Evolutionary conservation across 2,113 vertebrate genomes (phyloP).

Genomic region (Entelurus aequoreus): DNA sequence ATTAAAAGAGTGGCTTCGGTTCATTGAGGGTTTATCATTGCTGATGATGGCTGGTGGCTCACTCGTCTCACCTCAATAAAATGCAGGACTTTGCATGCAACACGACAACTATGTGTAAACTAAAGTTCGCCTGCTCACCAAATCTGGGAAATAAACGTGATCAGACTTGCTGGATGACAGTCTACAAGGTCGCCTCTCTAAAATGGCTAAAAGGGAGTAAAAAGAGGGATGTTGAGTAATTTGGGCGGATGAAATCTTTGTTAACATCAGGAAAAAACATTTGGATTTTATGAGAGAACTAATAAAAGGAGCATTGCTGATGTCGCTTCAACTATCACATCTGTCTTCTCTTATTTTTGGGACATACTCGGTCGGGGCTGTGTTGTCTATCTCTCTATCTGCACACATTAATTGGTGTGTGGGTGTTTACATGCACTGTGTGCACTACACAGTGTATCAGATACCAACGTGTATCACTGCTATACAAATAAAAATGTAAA

Average conservation of each 20-base stretch:
- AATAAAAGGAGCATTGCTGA: not conserved
- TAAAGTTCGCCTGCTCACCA: conserved; percentile 6
- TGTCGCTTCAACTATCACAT: not conserved
- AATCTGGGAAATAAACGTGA: conserved; percentile 2
- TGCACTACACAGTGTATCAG: too few species aligned
- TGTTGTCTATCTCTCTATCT: too few species aligned
- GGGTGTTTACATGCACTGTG: too few species aligned
- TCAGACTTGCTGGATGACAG: conserved; percentile 5
- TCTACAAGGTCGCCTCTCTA: not conserved
- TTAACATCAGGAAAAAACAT: not conserved
- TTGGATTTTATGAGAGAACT: not conserved
- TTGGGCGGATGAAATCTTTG: not conserved
- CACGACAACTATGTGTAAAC: not conserved
- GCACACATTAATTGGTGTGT: too few species aligned
- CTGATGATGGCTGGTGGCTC: not conserved
- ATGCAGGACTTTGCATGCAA: conserved; percentile 9
- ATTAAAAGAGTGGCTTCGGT: not conserved
- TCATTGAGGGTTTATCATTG: conserved; percentile 10
- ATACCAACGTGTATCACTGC: too few species aligned
- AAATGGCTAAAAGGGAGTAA: not conserved
- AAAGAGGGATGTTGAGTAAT: not conserved
- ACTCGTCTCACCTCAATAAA: conserved; percentile 26
- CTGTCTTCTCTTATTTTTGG: too few species aligned
- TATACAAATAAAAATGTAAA: too few species aligned
- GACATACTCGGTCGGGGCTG: too few species aligned